A percentile compares a stretch with the other conserved stretches of the same genome.
phyloP scores from a whole-genome alignment of 1,140 invertebrate species.

The Himalopsyche phryganea region DNA sequence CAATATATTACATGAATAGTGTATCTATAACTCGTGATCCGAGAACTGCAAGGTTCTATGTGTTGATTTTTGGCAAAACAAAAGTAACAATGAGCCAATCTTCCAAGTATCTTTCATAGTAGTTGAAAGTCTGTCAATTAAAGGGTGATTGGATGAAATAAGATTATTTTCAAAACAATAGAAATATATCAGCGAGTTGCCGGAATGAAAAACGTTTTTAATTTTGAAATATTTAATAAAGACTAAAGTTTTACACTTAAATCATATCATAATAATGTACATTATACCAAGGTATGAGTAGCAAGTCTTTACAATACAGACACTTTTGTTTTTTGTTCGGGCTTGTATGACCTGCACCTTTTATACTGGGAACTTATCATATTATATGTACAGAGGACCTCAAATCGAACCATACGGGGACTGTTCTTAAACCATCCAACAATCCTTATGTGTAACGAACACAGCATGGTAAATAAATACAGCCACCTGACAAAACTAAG shows the following conservation, averaged over 20 bases:
- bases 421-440: constrained; percentile 8
- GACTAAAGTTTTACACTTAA: constrained; percentile 36
- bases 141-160: no score
- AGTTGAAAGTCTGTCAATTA: no score
- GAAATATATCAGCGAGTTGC: no score
- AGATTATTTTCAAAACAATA: no score
- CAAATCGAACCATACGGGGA: neutral
- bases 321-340: constrained; percentile 14
- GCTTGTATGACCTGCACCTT: constrained; percentile 21
- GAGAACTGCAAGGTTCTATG: no score
- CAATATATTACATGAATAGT: no score
- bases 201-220: neutral
- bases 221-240: constrained; percentile 37
- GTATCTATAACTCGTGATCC: no score
- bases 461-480: constrained; percentile 16
- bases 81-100: no score
- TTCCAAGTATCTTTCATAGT: no score
- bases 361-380: constrained; percentile 26
- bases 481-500: neutral
- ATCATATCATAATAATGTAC: constrained; percentile 35
- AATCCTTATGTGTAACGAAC: constrained; percentile 20
- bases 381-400: constrained; percentile 27
- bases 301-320: constrained; percentile 32
- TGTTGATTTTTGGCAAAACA: no score
- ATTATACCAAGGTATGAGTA: constrained; percentile 33